Evolutionary conservation across 2,797 vertebrate species (phyloP).

Genomic region (Loris lydekkerianus): DNA sequence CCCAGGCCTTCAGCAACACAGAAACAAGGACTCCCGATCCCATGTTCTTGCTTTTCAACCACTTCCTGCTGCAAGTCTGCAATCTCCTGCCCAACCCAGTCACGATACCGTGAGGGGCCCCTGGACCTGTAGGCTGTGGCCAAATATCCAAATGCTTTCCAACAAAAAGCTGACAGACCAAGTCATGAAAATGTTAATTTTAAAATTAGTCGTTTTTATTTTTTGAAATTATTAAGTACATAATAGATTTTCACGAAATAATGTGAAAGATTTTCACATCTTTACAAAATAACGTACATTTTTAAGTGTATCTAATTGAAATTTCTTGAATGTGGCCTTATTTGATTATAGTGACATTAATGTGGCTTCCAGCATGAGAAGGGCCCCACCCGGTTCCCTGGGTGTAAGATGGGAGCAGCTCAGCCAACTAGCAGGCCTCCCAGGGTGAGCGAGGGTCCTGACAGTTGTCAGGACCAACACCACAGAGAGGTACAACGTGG

Average conservation of each 20-base stretch:
- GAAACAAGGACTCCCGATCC: too few relatives aligned
- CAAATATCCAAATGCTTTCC: neutral
- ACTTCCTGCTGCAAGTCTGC: neutral
- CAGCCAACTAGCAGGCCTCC: neutral
- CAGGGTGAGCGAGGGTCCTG: neutral
- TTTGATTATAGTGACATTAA: too few relatives aligned
- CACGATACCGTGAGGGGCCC: neutral
- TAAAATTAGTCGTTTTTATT: too few relatives aligned
- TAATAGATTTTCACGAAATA: too few relatives aligned
- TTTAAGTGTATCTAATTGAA: too few relatives aligned
- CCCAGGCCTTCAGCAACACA: neutral
- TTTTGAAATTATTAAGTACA: too few relatives aligned
- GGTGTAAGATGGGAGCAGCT: neutral
- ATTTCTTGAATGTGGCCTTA: too few relatives aligned
- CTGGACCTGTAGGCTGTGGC: neutral
- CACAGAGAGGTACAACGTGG: neutral
- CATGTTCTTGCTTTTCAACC: neutral
- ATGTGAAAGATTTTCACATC: too few relatives aligned
- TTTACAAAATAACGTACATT: too few relatives aligned
- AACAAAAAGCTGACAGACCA: neutral
- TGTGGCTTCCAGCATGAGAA: neutral
- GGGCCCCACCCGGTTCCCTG: neutral
- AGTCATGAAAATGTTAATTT: too few relatives aligned
- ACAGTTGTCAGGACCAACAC: neutral
- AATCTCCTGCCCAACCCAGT: neutral